Evolutionary conservation across 2,797 vertebrate species (phyloP).

Genomic region (Chaunax sp.): DNA sequence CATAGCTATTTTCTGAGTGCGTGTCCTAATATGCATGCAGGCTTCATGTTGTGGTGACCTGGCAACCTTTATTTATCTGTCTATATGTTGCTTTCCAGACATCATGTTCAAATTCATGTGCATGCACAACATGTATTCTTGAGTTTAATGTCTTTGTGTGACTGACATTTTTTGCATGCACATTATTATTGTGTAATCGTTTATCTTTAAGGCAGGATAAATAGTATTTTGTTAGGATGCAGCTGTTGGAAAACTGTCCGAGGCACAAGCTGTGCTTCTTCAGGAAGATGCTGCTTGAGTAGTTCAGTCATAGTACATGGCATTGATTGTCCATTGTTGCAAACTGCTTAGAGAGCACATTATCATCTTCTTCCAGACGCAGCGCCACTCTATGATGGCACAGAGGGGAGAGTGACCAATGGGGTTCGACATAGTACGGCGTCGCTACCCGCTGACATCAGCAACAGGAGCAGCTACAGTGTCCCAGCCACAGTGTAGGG

Average conservation of each 20-base stretch:
- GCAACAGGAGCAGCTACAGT: slow-evolving; percentile 82
- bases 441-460: slow-evolving; percentile 75
- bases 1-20: background rate
- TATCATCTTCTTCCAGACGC: slow-evolving; percentile 83
- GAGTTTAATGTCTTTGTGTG: slow-evolving; percentile 10
- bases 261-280: slow-evolving; percentile 17
- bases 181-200: slow-evolving; percentile 29
- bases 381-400: slow-evolving; percentile 73
- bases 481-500: slow-evolving; percentile 78
- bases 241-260: slow-evolving; percentile 1
- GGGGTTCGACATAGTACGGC: slow-evolving; percentile 72
- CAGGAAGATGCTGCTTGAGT: slow-evolving; percentile 13
- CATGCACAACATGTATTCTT: slow-evolving; percentile 11
- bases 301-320: slow-evolving; percentile 9
- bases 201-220: slow-evolving; percentile 23
- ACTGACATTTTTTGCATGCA: slow-evolving; percentile 30
- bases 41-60: slow-evolving; percentile 21
- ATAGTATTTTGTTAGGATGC: slow-evolving; percentile 11
- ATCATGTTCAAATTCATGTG: slow-evolving; percentile 28
- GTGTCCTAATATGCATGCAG: slow-evolving; percentile 56
- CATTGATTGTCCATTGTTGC: slow-evolving; percentile 44
- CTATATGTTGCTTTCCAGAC: slow-evolving; percentile 9
- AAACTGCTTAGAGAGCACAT: slow-evolving; percentile 64
- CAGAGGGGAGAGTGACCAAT: slow-evolving; percentile 79
- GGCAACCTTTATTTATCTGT: slow-evolving; percentile 10